Evolutionary conservation across 2,113 vertebrate species (phyloP).

Genomic region (Nipponia nippon): DNA sequence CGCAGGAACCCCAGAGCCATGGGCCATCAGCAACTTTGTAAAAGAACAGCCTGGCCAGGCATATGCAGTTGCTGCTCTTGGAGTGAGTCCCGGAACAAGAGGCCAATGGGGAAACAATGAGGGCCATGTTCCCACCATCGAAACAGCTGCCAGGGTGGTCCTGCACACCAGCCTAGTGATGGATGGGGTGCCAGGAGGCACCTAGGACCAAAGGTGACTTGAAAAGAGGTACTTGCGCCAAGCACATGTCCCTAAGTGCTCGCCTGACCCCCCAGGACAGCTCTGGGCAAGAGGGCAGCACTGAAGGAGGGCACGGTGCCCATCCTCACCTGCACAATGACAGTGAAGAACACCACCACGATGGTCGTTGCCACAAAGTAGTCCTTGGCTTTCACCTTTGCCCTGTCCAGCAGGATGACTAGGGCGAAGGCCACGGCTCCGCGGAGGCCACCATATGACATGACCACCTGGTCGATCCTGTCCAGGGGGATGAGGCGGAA

Average conservation of each 20-base stretch:
- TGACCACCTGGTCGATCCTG: conserved; percentile 96
- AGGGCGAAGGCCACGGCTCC: conserved; percentile 94
- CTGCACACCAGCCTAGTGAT: background rate
- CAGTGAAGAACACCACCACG: conserved; percentile 96
- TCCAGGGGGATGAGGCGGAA: conserved; percentile 93
- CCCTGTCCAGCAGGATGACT: conserved; percentile 86
- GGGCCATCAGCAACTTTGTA: background rate
- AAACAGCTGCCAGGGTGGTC: accelerated
- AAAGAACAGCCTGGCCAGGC: background rate
- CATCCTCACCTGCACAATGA: conserved; percentile 91
- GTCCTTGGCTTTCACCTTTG: conserved; percentile 90
- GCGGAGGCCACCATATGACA: conserved; percentile 95
- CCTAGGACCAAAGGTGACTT: background rate
- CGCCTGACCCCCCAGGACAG: background rate
- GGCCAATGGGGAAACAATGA: accelerated
- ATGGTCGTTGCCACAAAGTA: conserved; percentile 97
- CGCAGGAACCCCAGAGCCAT: accelerated
- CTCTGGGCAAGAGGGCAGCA: background rate
- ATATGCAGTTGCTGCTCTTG: accelerated
- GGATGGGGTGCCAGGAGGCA: background rate
- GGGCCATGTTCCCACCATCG: accelerated
- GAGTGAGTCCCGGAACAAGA: background rate
- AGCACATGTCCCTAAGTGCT: background rate
- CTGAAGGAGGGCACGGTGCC: background rate
- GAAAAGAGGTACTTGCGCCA: background rate